A percentile compares a stretch with the other conserved stretches of the same genome.
Conservation (phyloP, 2,113 vertebrate genomes). For the Gadus chalcogrammus region DNA sequence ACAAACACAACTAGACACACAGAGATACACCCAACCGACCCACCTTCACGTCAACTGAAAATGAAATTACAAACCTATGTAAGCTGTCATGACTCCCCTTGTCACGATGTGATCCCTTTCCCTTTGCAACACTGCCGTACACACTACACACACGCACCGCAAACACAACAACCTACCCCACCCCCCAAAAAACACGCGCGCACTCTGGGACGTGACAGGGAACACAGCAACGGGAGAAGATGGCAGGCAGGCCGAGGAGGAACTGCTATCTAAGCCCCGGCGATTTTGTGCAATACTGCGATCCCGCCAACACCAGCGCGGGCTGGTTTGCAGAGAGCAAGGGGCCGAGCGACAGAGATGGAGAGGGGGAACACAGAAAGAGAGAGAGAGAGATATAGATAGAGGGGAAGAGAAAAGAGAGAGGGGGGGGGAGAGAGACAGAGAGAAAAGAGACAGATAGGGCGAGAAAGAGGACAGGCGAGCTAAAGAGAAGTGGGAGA, state of each 20-base stretch:
- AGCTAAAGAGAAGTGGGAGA: not conserved
- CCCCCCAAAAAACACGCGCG: conserved; percentile 14
- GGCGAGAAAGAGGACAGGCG: no score
- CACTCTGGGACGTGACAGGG: conserved; percentile 52
- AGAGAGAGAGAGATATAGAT: conserved; percentile 12
- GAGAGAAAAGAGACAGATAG: no score
- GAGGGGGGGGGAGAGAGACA: not conserved
- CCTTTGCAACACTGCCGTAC: no score
- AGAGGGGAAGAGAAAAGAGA: no score
- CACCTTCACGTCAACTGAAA: no score
- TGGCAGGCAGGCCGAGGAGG: conserved; percentile 56
- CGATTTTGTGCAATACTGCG: conserved; percentile 29
- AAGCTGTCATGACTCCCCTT: no score
- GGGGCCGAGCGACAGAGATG: conserved; percentile 10
- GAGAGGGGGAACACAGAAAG: not conserved
- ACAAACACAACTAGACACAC: not conserved
- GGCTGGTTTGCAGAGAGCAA: conserved; percentile 16
- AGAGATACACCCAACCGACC: not conserved
- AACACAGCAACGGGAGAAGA: conserved; percentile 58
- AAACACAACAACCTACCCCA: no score
- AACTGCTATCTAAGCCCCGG: conserved; percentile 61
- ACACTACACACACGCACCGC: no score
- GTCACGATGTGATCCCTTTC: no score
- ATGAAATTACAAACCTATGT: no score
- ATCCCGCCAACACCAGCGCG: conserved; percentile 47